Evolutionary conservation across 1,140 invertebrate genomes (phyloP).

Genomic region (Zaprionus ghesquierei): DNA sequence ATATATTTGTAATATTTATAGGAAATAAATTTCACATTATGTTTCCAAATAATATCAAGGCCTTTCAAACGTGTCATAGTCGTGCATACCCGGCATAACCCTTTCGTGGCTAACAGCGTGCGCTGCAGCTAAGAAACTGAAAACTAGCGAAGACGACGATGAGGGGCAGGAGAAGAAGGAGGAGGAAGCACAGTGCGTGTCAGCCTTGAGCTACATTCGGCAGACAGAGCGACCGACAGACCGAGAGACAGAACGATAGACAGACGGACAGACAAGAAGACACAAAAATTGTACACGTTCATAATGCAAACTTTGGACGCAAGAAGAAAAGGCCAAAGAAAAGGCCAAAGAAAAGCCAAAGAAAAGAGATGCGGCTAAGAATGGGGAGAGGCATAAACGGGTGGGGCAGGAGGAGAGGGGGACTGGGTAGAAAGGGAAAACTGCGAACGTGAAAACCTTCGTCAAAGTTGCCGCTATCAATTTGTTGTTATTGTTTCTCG

Average conservation of each 20-base stretch:
- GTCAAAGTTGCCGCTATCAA: conserved; percentile 61
- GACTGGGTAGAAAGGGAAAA: too few species aligned
- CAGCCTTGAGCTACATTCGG: conserved; percentile 46
- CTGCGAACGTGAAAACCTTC: conserved; percentile 46
- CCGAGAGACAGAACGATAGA: background rate
- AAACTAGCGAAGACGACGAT: background rate
- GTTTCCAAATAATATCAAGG: too few species aligned
- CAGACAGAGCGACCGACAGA: conserved; percentile 18
- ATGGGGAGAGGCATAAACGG: background rate
- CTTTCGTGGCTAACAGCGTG: background rate
- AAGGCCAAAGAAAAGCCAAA: background rate
- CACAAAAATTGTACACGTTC: conserved; percentile 47
- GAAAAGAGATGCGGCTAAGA: background rate
- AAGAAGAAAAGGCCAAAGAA: background rate
- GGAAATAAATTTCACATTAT: too few species aligned
- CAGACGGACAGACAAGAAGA: background rate
- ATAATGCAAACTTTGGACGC: conserved; percentile 64
- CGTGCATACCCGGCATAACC: conserved; percentile 13
- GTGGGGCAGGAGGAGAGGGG: too few species aligned
- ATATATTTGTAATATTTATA: too few species aligned
- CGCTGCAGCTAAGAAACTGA: background rate
- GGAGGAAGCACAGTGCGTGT: conserved; percentile 28
- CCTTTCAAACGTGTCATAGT: too few species aligned
- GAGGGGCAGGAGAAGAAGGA: background rate
- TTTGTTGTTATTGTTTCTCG: conserved; percentile 32